Percentiles rank a stretch among this genome's conserved stretches.
Conservation (phyloP, 2,888 invertebrate species). For the Drosophila setosimentum region DNA sequence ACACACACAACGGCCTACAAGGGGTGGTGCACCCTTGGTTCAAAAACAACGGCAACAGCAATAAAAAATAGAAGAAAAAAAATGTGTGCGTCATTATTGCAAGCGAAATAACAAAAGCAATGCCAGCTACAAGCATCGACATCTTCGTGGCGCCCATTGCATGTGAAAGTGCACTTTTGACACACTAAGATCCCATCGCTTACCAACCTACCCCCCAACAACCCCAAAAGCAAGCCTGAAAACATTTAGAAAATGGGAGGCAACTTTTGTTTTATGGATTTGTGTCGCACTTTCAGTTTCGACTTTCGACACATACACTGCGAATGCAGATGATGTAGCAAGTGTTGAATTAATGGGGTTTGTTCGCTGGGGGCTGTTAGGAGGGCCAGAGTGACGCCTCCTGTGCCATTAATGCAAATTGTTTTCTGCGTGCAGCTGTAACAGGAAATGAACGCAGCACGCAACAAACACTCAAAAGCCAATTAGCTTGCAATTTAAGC, state of each 20-base stretch:
- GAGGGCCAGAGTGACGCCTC: background rate
- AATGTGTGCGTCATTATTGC: conserved; percentile 49
- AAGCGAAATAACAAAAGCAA: conserved; percentile 41
- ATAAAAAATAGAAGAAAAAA: conserved; percentile 1
- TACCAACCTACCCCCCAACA: conserved; percentile 5
- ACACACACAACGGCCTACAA: conserved; percentile 21
- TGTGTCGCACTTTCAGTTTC: conserved; percentile 64
- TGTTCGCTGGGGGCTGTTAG: background rate
- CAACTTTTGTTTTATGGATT: conserved; percentile 48
- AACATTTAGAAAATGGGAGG: conserved; percentile 17
- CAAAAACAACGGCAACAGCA: background rate
- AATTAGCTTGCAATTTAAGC: conserved; percentile 63
- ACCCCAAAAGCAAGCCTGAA: conserved; percentile 8
- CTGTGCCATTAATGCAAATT: conserved; percentile 68
- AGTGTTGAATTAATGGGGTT: conserved; percentile 23
- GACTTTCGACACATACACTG: conserved; percentile 48
- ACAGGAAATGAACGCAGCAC: conserved; percentile 71
- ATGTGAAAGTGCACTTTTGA: conserved; percentile 65
- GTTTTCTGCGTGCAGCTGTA: conserved; percentile 53
- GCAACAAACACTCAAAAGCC: conserved; percentile 60
- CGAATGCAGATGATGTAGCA: conserved; percentile 8
- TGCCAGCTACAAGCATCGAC: conserved; percentile 24
- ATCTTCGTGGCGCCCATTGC: conserved; percentile 43
- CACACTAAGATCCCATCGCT: conserved; percentile 40
- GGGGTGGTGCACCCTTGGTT: conserved; percentile 20